Percentiles rank a stretch among this genome's conserved stretches.
Evolutionary conservation across 23 tunicate genomes (phyloP).

Genomic region (Ascidia mentula): DNA sequence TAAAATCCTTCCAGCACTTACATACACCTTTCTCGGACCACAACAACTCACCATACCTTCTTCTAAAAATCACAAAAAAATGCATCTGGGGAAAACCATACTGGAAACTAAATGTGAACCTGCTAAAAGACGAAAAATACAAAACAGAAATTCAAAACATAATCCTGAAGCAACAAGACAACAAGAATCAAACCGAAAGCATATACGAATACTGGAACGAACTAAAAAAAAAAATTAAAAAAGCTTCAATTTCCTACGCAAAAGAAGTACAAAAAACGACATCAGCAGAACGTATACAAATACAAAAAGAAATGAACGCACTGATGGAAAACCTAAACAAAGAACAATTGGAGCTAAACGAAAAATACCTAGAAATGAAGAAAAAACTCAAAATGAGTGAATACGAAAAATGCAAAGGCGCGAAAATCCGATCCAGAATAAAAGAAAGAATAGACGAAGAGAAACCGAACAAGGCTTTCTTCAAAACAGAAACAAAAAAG

Average conservation of each 20-base stretch:
- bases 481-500: background rate
- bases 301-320: background rate
- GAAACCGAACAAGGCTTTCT: constrained; percentile 16
- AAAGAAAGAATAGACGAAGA: background rate
- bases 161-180: background rate
- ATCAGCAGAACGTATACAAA: background rate
- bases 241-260: background rate
- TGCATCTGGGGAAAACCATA: background rate
- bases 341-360: background rate
- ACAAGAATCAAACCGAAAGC: too few relatives aligned
- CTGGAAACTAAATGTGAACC: background rate
- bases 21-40: too few relatives aligned
- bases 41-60: background rate
- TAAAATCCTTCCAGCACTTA: background rate
- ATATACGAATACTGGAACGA: too few relatives aligned
- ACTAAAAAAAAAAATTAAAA: too few relatives aligned
- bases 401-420: too few relatives aligned
- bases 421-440: too few relatives aligned
- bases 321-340: background rate
- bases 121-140: background rate
- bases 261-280: background rate
- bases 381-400: background rate
- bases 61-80: background rate
- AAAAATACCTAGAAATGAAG: background rate
- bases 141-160: background rate